Conservation (phyloP, 2,113 vertebrate species). For the Nibea coibor region DNA sequence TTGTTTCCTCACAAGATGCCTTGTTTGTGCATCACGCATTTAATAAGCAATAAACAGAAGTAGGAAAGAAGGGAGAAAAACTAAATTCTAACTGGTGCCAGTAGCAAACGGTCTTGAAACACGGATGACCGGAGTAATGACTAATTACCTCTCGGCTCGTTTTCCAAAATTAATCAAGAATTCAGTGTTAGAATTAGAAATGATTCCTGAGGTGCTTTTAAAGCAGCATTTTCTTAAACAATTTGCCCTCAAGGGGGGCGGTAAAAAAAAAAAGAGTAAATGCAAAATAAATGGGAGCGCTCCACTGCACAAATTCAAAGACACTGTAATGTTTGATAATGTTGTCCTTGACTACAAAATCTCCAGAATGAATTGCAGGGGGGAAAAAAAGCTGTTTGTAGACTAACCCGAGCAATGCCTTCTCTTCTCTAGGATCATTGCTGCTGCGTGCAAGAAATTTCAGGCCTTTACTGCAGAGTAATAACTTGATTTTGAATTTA, state of each 20-base stretch:
- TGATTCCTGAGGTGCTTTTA: slow-evolving; percentile 16
- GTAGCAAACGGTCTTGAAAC: slow-evolving; percentile 35
- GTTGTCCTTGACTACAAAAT: slow-evolving; percentile 1
- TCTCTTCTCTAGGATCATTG: neutral
- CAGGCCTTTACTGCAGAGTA: neutral
- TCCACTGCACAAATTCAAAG: slow-evolving; percentile 21
- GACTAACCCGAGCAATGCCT: neutral
- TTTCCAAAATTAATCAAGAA: slow-evolving; percentile 44
- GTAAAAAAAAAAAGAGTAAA: neutral
- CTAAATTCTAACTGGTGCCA: slow-evolving; percentile 35
- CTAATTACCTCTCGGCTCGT: slow-evolving; percentile 26
- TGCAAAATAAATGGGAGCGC: neutral
- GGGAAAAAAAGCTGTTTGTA: slow-evolving; percentile 5
- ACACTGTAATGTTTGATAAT: slow-evolving; percentile 5
- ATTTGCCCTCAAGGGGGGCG: neutral
- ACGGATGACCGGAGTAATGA: slow-evolving; percentile 35
- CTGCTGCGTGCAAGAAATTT: neutral
- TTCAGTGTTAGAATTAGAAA: slow-evolving; percentile 28
- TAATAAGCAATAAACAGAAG: slow-evolving; percentile 78
- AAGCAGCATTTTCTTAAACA: slow-evolving; percentile 10
- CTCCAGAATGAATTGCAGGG: neutral
- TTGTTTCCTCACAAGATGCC: slow-evolving; percentile 82
- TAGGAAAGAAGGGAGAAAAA: slow-evolving; percentile 39
- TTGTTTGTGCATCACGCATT: slow-evolving; percentile 79
- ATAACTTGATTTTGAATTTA: neutral